Evolutionary conservation across 1,140 invertebrate species (phyloP), one percentile per base, ranked within the genome.

Genomic region (Papilio helenus): DNA sequence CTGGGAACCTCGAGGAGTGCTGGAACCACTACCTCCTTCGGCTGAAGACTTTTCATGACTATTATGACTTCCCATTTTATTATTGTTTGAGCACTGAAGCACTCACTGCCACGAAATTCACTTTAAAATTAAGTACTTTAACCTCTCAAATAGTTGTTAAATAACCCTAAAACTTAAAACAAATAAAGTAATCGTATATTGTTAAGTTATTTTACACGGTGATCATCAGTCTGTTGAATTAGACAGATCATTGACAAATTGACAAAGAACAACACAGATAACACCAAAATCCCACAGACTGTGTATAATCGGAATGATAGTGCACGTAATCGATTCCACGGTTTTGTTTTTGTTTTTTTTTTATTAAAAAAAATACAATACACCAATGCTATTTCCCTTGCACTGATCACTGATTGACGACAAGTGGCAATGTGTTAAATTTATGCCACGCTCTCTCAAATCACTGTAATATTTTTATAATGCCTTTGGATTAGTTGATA

Each of bases 1-100:
- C 78, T 94, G 91, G 3, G 93, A 95, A 9, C 90, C 91, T 74
- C 94, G 86, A 39, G 92, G 92, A n/a, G 90, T 93, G 68, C 88
- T 93, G 18, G 87, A 79, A 12, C 92, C 93, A 72, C 92, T 94
- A n/a, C 92, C 92, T 61, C 83, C 83, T 68, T 89, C 89, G 18
- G 81, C 87, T 42, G 86, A 86, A 51, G 84, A 82, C 80, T 90
- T 89, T 39, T 92, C 90, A 74, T 94, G 91, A 77, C 92, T 93
- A 71, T 88, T 91, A 79, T 95, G 89, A 61, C 84, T 91, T n/a
- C 94, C 94, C 94, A 95, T 95, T 74, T 51, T 74, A 46, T 16
- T 26, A 16, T 51, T 26, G 10, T 26, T 26, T 29, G 16, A 74
- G 18, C 20, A 74, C 23, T 20, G 12, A 51, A 46, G n/a, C 51